These are phyloP conservation scores for Apantesis nais DNA, from an alignment of 2,888 invertebrate species.

Conservation along the genomic window DNA sequence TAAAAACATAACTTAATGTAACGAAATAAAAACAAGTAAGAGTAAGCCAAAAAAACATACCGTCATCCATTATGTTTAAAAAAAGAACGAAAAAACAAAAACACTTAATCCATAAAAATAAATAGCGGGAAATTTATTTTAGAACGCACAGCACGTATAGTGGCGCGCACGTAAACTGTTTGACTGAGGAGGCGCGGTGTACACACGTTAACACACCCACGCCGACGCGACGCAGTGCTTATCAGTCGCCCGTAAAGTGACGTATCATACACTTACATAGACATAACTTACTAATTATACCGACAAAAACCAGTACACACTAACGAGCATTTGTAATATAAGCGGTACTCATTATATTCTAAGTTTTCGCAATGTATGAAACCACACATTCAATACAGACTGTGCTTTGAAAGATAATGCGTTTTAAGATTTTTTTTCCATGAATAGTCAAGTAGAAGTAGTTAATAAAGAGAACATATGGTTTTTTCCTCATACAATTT, in stretches of 20 bases:
- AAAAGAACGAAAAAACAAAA: conserved; percentile 36
- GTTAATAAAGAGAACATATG: neutral
- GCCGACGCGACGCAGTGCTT: conserved; percentile 33
- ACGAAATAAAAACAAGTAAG: neutral
- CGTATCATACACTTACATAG: conserved; percentile 42
- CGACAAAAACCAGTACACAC: conserved; percentile 39
- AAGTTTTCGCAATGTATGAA: too few relatives aligned
- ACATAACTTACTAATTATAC: conserved; percentile 39
- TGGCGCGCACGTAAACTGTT: conserved; percentile 48
- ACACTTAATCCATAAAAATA: conserved; percentile 38
- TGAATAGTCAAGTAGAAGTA: neutral
- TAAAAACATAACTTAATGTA: neutral
- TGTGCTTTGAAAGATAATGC: neutral
- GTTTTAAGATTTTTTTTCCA: neutral
- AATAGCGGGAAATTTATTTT: conserved; percentile 45
- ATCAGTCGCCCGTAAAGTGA: conserved; percentile 52
- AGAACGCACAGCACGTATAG: conserved; percentile 50
- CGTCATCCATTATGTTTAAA: conserved; percentile 53
- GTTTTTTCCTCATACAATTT: neutral
- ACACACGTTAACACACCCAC: conserved; percentile 52
- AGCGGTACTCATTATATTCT: too few relatives aligned
- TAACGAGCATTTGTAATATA: conserved; percentile 20
- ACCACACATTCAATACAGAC: neutral
- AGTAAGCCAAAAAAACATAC: conserved; percentile 42
- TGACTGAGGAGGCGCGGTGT: conserved; percentile 69